Base-by-base conservation (phyloP, 2,797 vertebrate species). In the Adelosebastes latens region DNA sequence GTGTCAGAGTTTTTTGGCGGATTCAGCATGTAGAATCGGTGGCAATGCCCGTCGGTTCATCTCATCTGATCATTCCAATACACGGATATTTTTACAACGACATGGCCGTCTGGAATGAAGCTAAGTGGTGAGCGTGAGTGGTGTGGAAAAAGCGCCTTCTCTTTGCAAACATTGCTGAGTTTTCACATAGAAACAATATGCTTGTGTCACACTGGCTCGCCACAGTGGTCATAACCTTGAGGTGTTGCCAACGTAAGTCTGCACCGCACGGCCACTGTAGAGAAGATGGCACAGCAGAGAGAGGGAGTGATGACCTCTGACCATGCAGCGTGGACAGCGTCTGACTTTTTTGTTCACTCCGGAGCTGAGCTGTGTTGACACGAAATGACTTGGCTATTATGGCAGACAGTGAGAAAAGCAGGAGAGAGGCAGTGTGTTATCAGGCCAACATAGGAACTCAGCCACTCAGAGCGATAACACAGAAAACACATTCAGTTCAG, bases 401-500 rank as follows among this genome's bases (percentile, higher is more conserved):
- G 80, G 42, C 71, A 79, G 78, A 61, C 64, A 22, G 75, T 52
- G 32, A 74, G 81, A 72, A 71, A 77, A 63, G 76, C 72, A 32
- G 36, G 53, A 74, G 59, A 56, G 64, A 90, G 55, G 77, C 74
- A 31, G 69, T n/a, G 39, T 72, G 83, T 91, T 93, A 91, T 91
- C 89, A 65, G 76, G 58, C 81, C 81, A 73, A 72, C 65, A 36
- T 73, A 84, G 81, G 84, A 91, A 84, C 64, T 82, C 81, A 89
- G 81, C 65, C 81, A 73, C 86, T 84, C 82, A 53, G 55, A 67
- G 78, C 49, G 87, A 93, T 93, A 92, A 93, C 84, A 81, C 85
- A 60, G 76, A 87, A 90, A 88, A 89, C 90, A 84, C 83, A 88
- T 92, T 93, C 76, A 77, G 88, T 82, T 93, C 89, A 88, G 85